Percentiles rank a stretch among this genome's conserved stretches.
Evolutionary conservation across 2,888 invertebrate species (phyloP).

Genomic region (Argyra leucocephala): DNA sequence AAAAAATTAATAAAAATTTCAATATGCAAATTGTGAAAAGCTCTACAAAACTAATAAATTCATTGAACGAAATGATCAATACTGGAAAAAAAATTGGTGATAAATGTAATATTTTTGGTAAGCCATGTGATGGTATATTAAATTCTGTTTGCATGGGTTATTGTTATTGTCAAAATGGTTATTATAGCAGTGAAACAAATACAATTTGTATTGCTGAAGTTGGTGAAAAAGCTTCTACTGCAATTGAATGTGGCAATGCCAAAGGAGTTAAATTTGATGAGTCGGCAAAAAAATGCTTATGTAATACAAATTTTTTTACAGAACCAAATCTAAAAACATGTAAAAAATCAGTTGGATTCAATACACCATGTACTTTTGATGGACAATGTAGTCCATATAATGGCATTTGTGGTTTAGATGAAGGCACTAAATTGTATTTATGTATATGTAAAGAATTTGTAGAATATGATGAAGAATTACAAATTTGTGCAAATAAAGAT

Average conservation of each 20-base stretch:
- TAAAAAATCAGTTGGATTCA: constrained; percentile 37
- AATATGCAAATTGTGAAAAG: constrained; percentile 7
- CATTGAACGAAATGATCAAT: not conserved
- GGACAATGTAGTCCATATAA: constrained; percentile 43
- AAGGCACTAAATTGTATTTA: constrained; percentile 32
- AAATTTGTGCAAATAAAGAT: constrained; percentile 36
- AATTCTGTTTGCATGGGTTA: constrained; percentile 38
- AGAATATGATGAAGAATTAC: constrained; percentile 33
- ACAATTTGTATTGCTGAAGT: constrained; percentile 31
- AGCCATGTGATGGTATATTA: constrained; percentile 33
- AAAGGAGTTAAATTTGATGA: constrained; percentile 27
- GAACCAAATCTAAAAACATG: constrained; percentile 36
- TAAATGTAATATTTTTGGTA: constrained; percentile 20
- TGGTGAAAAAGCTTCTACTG: constrained; percentile 39
- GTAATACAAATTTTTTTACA: constrained; percentile 39
- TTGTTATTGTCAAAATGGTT: constrained; percentile 38
- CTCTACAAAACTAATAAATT: not conserved
- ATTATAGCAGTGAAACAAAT: constrained; percentile 30
- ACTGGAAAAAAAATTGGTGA: constrained; percentile 16
- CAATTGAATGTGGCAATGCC: constrained; percentile 35
- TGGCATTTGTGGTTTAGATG: constrained; percentile 31
- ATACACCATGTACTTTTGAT: constrained; percentile 37
- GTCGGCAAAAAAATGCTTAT: constrained; percentile 35
- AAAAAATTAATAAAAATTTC: not conserved
- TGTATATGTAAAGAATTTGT: constrained; percentile 40